phyloP scores from a whole-genome alignment of 2,797 vertebrate genomes.

The Cossypha niveicapilla region DNA sequence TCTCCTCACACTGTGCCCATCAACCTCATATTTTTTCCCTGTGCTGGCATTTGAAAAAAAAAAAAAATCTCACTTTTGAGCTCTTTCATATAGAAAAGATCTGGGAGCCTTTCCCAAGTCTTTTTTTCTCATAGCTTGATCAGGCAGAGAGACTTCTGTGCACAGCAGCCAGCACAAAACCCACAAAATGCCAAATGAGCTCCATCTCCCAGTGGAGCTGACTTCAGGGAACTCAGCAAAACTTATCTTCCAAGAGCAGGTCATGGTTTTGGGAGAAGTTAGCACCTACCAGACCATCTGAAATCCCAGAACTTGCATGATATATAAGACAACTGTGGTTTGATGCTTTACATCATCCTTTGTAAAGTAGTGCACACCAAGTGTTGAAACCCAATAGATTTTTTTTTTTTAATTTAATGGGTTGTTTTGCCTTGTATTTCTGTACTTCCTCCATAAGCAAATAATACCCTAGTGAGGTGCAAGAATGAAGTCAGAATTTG shows the following conservation, averaged over 20 bases:
- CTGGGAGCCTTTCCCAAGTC: background rate
- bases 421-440: slow-evolving; percentile 1
- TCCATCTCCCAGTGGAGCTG: background rate
- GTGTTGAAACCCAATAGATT: background rate
- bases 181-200: background rate
- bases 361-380: background rate
- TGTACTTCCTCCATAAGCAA: background rate
- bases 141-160: background rate
- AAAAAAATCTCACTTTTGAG: background rate
- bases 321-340: background rate
- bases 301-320: background rate
- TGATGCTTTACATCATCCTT: background rate
- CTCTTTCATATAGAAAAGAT: background rate
- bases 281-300: background rate
- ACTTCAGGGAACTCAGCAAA: background rate
- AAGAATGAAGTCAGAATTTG: slow-evolving; percentile 12
- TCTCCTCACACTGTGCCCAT: background rate
- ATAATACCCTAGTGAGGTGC: background rate
- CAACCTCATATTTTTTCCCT: background rate
- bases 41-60: background rate
- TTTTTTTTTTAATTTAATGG: background rate
- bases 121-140: background rate
- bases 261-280: background rate
- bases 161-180: background rate
- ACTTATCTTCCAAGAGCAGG: background rate